Evolutionary conservation across 2,888 invertebrate species (phyloP), one percentile per base, ranked within the genome.

Genomic region (Aporophyla nigra): DNA sequence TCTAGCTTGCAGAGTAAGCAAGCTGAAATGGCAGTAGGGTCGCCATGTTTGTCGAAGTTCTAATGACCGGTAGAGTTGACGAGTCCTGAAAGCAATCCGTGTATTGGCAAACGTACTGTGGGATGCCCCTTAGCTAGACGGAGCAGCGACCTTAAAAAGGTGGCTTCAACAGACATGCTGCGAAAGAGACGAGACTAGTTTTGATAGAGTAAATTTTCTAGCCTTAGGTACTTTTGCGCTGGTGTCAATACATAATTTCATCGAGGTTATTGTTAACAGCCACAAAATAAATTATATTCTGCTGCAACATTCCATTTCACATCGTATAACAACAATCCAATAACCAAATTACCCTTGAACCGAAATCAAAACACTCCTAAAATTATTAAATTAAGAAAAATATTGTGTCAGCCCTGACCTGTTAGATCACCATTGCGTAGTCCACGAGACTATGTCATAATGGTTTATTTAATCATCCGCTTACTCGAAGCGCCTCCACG

Each of bases 381-480:
- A 85, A 75, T 43, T 53, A 66, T 65, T 73, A 67, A 76, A 63
- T 61, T 68, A 40, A 78, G 12, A 75, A 79, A 56, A 86, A 82
- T 81, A 83, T 86, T 86, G 76, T 75, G 90, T 63, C 89, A 91
- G 70, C 91, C 91, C 89, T 91, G 89, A 87, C 83, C 86, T 78
- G 66, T 84, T 71, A 80, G 71, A 76, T 71, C 78, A 74, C 51
- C 69, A 69, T 80, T 75, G 76, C 84, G 83, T 83, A 86, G 80
- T 78, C 54, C 78, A 84, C 75, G 74, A 74, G 46, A 77, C 72
- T 81, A 82, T 87, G 86, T 86, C 81, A 85, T 87, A 87, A 88
- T 78, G 67, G 74, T 63, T 82, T 86, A 90, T 89, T 88, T 86
- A 90, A 90, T 89, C 88, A 83, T 86, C 71, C 83, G 85, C 78